Evolutionary conservation across 2,888 invertebrate species (phyloP), one percentile per base, ranked within the genome.

Genomic region (Eupithecia exiguata): DNA sequence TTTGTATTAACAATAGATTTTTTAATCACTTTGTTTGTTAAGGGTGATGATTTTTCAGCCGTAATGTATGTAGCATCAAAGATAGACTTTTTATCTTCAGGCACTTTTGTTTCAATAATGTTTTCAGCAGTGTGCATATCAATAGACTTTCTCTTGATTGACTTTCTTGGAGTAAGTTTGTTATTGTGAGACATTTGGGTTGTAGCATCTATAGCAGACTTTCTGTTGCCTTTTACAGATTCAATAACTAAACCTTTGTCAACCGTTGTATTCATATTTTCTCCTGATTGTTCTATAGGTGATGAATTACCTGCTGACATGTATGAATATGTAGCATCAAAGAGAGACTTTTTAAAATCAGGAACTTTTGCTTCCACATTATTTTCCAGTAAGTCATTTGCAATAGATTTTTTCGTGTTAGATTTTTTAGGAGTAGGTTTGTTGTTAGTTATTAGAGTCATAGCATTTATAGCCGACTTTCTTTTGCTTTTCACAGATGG

Each of bases 1-100:
- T 69, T 74, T 62, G 68, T 77, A 38, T 76, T 73, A 2, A 69
- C 4, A 58, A 35, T 25, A 12, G 65, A 70, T 30, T 49, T 61
- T 69, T 74, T 68, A 63, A 12, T 36, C 14, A 5, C 12, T 58
- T 58, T 58, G 14, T 58, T 25, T 25, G 12, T 14, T 25, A 58
- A 7, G 36, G 69, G n/a, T 65, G 66, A 58, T 18, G 66, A 53
- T 61, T 21, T 61, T 21, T 46, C 65, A 62, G 61, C 65, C 16
- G 68, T 58, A 58, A 25, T 58, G 25, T 25, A 25, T 25, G 58
- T 58, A 25, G 58, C 69, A 67, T 68, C 63, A 68, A 43, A 9
- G 14, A 25, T 12, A 40, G 66, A 21, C 16, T 66, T 65, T 21
- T 12, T 65, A 12, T n/a, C 40, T 40, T 66, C 38, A 14, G 38